Evolutionary conservation across 1,140 invertebrate species (phyloP), one percentile per base, ranked within the genome.

Genomic region (Drosophila pruinosa): DNA sequence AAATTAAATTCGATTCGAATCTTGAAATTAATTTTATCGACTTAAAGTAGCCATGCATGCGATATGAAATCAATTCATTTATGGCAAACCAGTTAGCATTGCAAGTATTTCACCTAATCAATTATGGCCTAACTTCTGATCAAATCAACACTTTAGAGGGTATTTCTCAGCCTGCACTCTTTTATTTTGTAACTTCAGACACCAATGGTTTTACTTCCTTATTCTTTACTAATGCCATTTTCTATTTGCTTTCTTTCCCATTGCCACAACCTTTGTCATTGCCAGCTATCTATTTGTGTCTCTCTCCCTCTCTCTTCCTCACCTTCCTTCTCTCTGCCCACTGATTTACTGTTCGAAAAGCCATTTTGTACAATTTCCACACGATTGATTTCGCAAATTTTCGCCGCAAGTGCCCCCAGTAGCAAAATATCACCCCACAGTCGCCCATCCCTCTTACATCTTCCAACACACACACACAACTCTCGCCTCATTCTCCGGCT

Each of bases 351-450:
- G 73, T 72, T 78, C 77, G 82, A 63, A 86, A 88, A 86, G 82
- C 82, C 70, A 86, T 86, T 86, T 78, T 78, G 78, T 88, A 75
- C 82, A 88, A 88, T 88, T 88, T 88, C 82, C 82, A 88, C 77
- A 78, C 82, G 82, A 88, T 88, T 88, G 82, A 88, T 88, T 88
- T 88, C 82, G 82, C 82, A 88, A 88, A 88, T 88, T 88, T 75
- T 86, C 71, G 70, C 77, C 82, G 74, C 77, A 81, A 77, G 72
- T 67, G 67, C 67, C 53, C 59, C 56, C 78, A 69, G 63, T 62
- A 64, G 59, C 63, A 69, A 58, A 48, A 48, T 48, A 50, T 21
- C 58, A 62, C 15, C 61, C 50, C 3, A n/a, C 54, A 17, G 12
- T 6, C 14, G 4, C 36, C 36, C 57, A 34, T 45, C 34, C 31